phyloP scores from a whole-genome alignment of 2,113 vertebrate genomes.

The Cichladusa arquata region DNA sequence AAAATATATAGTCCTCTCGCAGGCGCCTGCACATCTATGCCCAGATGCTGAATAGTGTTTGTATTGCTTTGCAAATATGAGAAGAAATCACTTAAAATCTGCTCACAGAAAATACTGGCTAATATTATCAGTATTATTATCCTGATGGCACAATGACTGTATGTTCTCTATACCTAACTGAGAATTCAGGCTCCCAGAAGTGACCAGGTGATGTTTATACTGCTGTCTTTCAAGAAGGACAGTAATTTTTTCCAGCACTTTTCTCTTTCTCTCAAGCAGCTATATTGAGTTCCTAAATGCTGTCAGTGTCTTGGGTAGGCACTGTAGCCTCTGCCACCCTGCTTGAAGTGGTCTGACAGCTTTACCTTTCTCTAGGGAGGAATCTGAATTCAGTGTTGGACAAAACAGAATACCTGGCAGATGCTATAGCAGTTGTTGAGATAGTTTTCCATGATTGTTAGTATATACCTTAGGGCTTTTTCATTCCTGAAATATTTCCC shows the following conservation, averaged over 20 bases:
- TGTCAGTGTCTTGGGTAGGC: neutral
- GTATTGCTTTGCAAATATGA: neutral
- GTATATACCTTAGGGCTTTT: neutral
- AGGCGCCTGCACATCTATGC: neutral
- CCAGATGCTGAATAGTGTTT: neutral
- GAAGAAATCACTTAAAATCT: neutral
- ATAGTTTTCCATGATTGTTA: neutral
- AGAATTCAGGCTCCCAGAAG: neutral
- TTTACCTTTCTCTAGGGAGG: neutral
- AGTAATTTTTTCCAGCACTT: neutral
- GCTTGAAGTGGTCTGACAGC: neutral
- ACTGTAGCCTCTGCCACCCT: neutral
- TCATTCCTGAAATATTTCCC: neutral
- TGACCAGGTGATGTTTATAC: neutral
- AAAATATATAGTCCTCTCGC: neutral
- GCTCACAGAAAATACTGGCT: neutral
- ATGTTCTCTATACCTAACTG: neutral
- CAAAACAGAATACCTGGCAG: neutral
- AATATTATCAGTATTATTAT: neutral
- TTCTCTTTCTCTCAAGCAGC: neutral
- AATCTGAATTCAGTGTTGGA: neutral
- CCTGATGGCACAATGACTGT: neutral
- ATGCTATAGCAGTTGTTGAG: neutral
- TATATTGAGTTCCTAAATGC: neutral
- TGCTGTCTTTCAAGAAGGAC: neutral